Conservation (phyloP, 1,140 invertebrate genomes). For the Drosophila sucinea region DNA sequence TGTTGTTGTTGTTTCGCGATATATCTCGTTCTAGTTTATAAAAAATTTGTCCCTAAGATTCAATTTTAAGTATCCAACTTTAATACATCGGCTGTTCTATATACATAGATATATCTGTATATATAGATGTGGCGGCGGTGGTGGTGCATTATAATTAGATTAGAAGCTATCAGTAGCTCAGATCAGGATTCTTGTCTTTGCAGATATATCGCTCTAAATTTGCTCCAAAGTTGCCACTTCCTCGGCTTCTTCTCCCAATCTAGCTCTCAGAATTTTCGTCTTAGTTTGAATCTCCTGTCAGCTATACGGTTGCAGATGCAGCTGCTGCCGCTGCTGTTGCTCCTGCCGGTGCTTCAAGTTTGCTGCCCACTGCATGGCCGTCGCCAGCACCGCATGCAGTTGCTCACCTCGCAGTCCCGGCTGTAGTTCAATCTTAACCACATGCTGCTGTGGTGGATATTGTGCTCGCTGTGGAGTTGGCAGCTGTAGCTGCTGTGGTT, state of each 20-base stretch:
- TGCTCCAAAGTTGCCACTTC: constrained; percentile 3
- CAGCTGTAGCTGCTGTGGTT: neutral
- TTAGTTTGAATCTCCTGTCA: constrained; percentile 7
- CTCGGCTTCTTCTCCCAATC: neutral
- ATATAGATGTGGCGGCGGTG: neutral
- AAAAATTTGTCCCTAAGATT: neutral
- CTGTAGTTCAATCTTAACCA: neutral
- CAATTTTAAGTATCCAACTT: neutral
- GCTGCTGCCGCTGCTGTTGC: constrained; percentile 49
- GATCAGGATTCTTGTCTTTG: neutral
- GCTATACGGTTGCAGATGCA: constrained; percentile 1
- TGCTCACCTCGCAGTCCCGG: constrained; percentile 11
- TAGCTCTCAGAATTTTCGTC: constrained; percentile 12
- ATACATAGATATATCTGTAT: constrained; percentile 7
- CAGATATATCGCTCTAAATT: neutral
- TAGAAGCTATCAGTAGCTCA: too few species aligned
- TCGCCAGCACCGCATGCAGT: constrained; percentile 46
- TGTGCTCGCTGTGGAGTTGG: too few species aligned
- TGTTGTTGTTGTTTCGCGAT: neutral
- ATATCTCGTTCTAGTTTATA: neutral
- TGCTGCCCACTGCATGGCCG: constrained; percentile 19
- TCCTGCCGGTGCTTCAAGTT: constrained; percentile 12
- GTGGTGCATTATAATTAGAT: too few species aligned
- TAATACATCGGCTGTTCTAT: neutral
- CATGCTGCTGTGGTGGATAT: neutral